Conservation (phyloP, 2,113 vertebrate species). For the Sclerurus mexicanus region DNA sequence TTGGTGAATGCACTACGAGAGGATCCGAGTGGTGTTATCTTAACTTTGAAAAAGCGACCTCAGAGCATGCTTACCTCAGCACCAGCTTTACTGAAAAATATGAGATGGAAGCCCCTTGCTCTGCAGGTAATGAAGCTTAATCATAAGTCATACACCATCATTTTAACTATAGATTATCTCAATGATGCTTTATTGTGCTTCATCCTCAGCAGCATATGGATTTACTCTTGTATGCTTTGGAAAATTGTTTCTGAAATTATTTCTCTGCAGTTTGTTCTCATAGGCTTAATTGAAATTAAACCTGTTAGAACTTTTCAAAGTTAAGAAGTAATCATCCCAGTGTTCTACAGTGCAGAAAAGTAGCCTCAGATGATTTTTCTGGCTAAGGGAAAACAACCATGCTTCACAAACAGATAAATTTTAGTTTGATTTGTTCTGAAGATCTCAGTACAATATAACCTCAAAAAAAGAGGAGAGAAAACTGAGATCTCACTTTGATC, state of each 20-base stretch:
- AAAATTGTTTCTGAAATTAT: constrained; percentile 76
- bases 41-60: constrained; percentile 99
- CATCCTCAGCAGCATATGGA: constrained; percentile 81
- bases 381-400: neutral
- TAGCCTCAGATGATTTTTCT: neutral
- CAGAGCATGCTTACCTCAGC: constrained; percentile 99
- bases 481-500: neutral
- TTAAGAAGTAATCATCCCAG: constrained; percentile 40
- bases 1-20: constrained; percentile 98
- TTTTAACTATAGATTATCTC: constrained; percentile 80
- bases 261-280: constrained; percentile 68
- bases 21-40: constrained; percentile 97
- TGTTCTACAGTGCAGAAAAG: constrained; percentile 13
- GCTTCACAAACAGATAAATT: neutral
- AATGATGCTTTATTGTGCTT: constrained; percentile 83
- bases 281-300: constrained; percentile 62
- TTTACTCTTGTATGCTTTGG: constrained; percentile 76
- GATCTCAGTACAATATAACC: neutral
- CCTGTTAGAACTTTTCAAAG: constrained; percentile 33
- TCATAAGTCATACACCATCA: constrained; percentile 87
- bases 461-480: neutral
- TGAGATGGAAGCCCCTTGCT: constrained; percentile 99
- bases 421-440: neutral
- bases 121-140: constrained; percentile 95
- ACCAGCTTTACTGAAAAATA: constrained; percentile 99